A percentile compares a stretch with the other conserved stretches of the same genome.
Conservation (phyloP, 2,113 vertebrate species). For the Pygathrix nemaeus region DNA sequence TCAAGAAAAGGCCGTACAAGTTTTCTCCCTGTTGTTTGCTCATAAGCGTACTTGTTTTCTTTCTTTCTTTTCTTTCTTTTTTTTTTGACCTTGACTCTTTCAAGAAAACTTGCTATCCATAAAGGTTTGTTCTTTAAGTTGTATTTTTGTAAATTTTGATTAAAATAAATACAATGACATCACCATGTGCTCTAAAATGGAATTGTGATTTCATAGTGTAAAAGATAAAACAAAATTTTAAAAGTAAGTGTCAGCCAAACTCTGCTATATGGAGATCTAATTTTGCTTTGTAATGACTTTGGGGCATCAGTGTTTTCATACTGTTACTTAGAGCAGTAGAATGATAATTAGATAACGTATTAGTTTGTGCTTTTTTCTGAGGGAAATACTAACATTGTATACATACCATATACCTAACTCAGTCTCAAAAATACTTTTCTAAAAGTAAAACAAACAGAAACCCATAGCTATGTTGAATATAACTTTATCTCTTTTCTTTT, state of each 20-base stretch:
- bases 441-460: background rate
- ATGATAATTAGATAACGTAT: conserved; percentile 39
- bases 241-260: background rate
- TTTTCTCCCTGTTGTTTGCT: background rate
- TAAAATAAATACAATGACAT: background rate
- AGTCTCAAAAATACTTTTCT: conserved; percentile 17
- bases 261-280: background rate
- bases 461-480: background rate
- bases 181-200: background rate
- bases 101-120: conserved; percentile 13
- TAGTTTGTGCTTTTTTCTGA: background rate
- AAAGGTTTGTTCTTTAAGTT: background rate
- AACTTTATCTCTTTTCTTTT: background rate
- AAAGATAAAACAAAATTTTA: background rate
- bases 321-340: background rate
- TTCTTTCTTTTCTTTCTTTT: background rate
- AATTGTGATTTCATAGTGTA: background rate
- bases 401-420: conserved; percentile 10
- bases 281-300: conserved; percentile 31
- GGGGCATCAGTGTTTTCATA: background rate
- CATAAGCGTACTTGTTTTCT: background rate
- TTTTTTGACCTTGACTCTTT: background rate
- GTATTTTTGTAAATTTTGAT: background rate
- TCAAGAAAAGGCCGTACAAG: background rate
- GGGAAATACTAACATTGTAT: conserved; percentile 42